These are phyloP conservation scores for Corythornis vintsioides DNA, from an alignment of 2,113 vertebrate genomes.

Conservation along the genomic window DNA sequence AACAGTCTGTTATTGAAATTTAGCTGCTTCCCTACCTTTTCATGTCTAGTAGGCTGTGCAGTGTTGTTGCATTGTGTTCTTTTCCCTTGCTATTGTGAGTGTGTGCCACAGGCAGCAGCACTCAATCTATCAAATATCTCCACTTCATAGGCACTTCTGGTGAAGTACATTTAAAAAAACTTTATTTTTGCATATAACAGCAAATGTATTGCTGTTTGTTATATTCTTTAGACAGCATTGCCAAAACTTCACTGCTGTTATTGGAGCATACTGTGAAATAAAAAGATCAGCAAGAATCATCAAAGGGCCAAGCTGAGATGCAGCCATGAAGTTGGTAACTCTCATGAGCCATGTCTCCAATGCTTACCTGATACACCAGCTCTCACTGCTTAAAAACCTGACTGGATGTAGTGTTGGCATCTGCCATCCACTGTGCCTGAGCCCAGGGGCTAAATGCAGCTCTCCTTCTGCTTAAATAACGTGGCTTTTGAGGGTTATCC, in stretches of 20 bases:
- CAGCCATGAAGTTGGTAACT: not conserved
- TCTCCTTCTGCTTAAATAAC: constrained; percentile 66
- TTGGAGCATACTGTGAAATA: not conserved
- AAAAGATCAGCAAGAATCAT: not conserved
- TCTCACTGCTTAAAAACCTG: constrained; percentile 39
- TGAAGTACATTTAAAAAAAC: not conserved
- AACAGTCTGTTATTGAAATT: not conserved
- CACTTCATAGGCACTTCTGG: not conserved
- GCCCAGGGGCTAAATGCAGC: constrained; percentile 58
- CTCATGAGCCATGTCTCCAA: not conserved
- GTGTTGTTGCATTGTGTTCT: not conserved
- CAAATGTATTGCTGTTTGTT: not conserved
- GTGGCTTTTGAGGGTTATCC: constrained; percentile 45
- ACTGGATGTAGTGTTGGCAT: constrained; percentile 25
- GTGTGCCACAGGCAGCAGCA: not conserved
- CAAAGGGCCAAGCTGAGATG: not conserved
- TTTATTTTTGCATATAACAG: not conserved
- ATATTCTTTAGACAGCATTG: not conserved
- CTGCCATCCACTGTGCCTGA: constrained; percentile 43
- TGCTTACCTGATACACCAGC: not conserved
- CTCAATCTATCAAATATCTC: not conserved
- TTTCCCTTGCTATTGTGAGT: not conserved
- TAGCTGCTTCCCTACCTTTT: not conserved
- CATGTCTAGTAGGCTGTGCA: not conserved
- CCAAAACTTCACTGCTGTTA: not conserved